Evolutionary conservation across 2,888 invertebrate genomes (phyloP).

Genomic region (Meandrusa payeni): DNA sequence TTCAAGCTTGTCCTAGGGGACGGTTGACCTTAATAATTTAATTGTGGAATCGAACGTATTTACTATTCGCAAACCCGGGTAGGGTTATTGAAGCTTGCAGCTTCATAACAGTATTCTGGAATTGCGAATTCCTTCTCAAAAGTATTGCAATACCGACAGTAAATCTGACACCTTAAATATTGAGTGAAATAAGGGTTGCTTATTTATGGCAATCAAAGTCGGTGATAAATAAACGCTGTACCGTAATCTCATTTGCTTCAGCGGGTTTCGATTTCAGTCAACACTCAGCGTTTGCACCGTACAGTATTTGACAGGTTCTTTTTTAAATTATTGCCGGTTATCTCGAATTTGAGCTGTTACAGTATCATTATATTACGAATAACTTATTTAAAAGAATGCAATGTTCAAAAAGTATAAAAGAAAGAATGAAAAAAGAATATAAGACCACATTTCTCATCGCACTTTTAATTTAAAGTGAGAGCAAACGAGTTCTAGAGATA

Average conservation of each 20-base stretch:
- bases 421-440: background rate
- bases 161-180: conserved; percentile 31
- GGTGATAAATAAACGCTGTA: conserved; percentile 60
- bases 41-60: too few species aligned
- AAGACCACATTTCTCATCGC: background rate
- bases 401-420: too few species aligned
- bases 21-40: too few species aligned
- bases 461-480: background rate
- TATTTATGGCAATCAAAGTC: conserved; percentile 50
- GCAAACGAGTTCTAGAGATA: background rate
- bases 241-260: conserved; percentile 61
- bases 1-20: too few species aligned
- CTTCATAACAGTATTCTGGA: background rate
- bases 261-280: conserved; percentile 37
- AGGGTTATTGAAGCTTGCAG: too few species aligned
- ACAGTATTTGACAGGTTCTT: conserved; percentile 20
- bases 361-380: conserved; percentile 6
- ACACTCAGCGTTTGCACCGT: conserved; percentile 25
- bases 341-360: conserved; percentile 3
- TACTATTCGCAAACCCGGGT: too few species aligned
- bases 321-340: conserved; percentile 15
- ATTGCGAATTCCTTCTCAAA: background rate
- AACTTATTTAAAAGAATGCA: background rate
- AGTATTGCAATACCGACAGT: conserved; percentile 28
- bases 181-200: conserved; percentile 47